phyloP scores from a whole-genome alignment of 2,113 vertebrate species.

The Callionymus lyra region DNA sequence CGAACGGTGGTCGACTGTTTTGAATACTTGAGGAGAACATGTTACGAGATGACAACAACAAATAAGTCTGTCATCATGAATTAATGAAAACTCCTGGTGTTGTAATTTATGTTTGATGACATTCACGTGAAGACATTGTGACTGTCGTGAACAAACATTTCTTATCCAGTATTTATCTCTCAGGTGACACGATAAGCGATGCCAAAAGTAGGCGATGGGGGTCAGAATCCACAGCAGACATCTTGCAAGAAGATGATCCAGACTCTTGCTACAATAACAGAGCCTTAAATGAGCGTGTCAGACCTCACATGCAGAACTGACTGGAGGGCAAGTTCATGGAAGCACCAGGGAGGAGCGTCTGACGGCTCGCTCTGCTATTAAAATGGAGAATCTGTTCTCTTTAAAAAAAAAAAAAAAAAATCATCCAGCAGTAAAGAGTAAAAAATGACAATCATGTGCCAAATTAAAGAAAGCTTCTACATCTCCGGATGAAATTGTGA shows the following conservation, averaged over 20 bases:
- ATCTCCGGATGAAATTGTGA: too few species aligned
- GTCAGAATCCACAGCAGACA: conserved; percentile 5
- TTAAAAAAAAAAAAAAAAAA: too few species aligned
- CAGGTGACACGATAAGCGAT: not conserved
- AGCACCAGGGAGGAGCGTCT: not conserved
- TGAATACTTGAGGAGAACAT: too few species aligned
- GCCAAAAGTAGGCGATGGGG: not conserved
- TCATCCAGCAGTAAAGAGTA: too few species aligned
- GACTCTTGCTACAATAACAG: conserved; percentile 5
- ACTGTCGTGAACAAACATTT: too few species aligned
- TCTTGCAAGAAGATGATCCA: conserved; percentile 4
- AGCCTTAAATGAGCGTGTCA: conserved; percentile 7
- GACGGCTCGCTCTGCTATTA: not conserved
- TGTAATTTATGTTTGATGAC: too few species aligned
- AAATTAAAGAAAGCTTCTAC: not conserved
- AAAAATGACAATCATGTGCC: not conserved
- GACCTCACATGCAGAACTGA: conserved; percentile 9
- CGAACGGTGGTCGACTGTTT: too few species aligned
- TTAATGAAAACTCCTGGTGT: too few species aligned
- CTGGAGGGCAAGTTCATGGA: conserved; percentile 6
- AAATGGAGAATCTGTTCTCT: not conserved
- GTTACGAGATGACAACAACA: too few species aligned
- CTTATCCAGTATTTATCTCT: too few species aligned
- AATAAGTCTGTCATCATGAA: too few species aligned
- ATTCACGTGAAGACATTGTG: too few species aligned